Conservation (phyloP, 1,140 invertebrate genomes). For the Eueides isabella region DNA sequence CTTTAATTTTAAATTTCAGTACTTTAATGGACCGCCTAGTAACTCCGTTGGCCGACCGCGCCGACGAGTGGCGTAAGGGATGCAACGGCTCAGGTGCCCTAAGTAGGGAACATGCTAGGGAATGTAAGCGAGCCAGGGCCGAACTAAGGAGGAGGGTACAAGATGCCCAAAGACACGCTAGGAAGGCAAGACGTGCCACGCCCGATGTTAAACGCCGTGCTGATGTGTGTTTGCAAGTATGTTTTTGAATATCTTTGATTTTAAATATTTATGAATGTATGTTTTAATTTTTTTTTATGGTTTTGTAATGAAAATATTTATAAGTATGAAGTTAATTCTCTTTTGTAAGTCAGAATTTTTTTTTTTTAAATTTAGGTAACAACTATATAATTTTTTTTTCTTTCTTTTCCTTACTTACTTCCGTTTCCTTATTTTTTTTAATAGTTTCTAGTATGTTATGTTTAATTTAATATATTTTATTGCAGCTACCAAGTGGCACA, state of each 20-base stretch:
- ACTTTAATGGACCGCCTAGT: conserved; percentile 71
- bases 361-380: too few relatives aligned
- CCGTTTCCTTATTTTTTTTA: too few relatives aligned
- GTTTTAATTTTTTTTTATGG: too few relatives aligned
- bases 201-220: conserved; percentile 64
- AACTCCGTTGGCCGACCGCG: conserved; percentile 65
- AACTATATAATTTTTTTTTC: too few relatives aligned
- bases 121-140: conserved; percentile 68
- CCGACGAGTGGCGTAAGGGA: conserved; percentile 70
- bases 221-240: conserved; percentile 70
- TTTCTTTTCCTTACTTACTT: too few relatives aligned
- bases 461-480: too few relatives aligned
- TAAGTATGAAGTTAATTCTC: too few relatives aligned
- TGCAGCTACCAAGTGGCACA: too few relatives aligned
- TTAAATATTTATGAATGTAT: neutral
- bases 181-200: conserved; percentile 66
- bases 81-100: conserved; percentile 62
- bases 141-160: conserved; percentile 64
- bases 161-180: conserved; percentile 65
- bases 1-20: too few relatives aligned
- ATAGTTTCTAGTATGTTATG: too few relatives aligned
- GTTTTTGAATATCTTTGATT: neutral
- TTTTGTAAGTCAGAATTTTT: too few relatives aligned
- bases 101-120: conserved; percentile 68
- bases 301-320: too few relatives aligned